Percentiles rank a stretch among this genome's conserved stretches.
Conservation (phyloP, 2,888 invertebrate genomes). For the Ennomos fuscantarius region DNA sequence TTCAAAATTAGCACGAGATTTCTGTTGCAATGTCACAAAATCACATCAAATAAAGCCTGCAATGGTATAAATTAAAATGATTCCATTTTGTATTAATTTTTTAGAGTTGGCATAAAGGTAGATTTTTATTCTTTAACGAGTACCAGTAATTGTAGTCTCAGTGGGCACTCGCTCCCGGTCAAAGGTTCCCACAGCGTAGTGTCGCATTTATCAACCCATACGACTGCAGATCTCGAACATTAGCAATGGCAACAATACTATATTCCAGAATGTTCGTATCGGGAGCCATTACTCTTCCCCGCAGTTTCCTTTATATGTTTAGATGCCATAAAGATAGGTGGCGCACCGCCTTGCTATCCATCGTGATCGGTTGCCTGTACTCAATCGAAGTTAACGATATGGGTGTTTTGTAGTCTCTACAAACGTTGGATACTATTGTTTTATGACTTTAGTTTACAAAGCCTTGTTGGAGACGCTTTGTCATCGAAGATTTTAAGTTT, state of each 20-base stretch:
- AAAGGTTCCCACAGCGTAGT: conserved; percentile 55
- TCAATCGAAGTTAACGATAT: conserved; percentile 64
- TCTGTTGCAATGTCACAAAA: too few species aligned
- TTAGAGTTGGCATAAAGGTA: too few species aligned
- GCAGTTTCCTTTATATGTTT: conserved; percentile 76
- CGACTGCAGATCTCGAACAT: conserved; percentile 60
- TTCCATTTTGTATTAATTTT: too few species aligned
- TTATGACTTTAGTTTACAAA: conserved; percentile 27
- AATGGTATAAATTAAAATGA: too few species aligned
- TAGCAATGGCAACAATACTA: conserved; percentile 67
- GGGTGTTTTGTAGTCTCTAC: conserved; percentile 48
- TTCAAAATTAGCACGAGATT: too few species aligned
- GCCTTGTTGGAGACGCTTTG: conserved; percentile 20
- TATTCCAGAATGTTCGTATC: conserved; percentile 75
- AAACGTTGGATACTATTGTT: conserved; percentile 36
- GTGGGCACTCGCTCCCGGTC: conserved; percentile 53
- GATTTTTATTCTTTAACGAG: neutral
- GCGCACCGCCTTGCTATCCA: conserved; percentile 64
- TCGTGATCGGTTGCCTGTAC: conserved; percentile 68
- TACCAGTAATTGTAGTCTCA: conserved; percentile 51
- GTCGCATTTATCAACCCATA: conserved; percentile 68
- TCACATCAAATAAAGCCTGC: too few species aligned
- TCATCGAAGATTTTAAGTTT: conserved; percentile 7
- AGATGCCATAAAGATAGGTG: conserved; percentile 78
- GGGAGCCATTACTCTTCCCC: conserved; percentile 73